Evolutionary conservation across 35 echinoderm and acorn worm genomes (phyloP).

Genomic region (Ophiothrix spiculata): DNA sequence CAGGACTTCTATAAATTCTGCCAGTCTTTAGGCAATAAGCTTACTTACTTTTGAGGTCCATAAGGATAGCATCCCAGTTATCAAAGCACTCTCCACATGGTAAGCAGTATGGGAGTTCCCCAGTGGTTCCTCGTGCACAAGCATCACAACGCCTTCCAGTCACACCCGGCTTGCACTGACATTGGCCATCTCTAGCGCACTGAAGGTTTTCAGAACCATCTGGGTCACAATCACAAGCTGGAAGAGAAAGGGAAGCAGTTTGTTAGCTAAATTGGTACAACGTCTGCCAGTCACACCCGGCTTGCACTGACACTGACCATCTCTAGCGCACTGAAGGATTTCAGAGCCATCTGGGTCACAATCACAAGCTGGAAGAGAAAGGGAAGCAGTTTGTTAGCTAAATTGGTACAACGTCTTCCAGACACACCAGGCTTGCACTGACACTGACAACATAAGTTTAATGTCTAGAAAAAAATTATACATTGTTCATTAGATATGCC

Average conservation of each 20-base stretch:
- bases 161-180: conserved; percentile 73
- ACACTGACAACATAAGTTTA: too few relatives aligned
- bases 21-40: too few relatives aligned
- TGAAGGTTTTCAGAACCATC: conserved; percentile 70
- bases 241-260: too few relatives aligned
- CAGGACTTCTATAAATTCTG: too few relatives aligned
- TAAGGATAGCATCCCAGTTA: conserved; percentile 84
- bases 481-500: too few relatives aligned
- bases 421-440: too few relatives aligned
- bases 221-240: conserved; percentile 89
- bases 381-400: too few relatives aligned
- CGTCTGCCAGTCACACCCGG: conserved; percentile 82
- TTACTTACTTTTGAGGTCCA: conserved; percentile 64
- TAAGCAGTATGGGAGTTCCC: conserved; percentile 86
- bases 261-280: too few relatives aligned
- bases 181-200: conserved; percentile 68
- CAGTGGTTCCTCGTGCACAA: conserved; percentile 75
- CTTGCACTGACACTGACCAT: conserved; percentile 75
- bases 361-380: conserved; percentile 91
- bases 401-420: too few relatives aligned
- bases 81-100: conserved; percentile 98
- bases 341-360: conserved; percentile 81
- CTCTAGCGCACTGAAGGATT: conserved; percentile 63
- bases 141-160: conserved; percentile 77
- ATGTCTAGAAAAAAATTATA: too few relatives aligned